These are phyloP conservation scores for Bryconaethiops microstoma DNA, from an alignment of 2,797 vertebrate genomes.

Conservation along the genomic window DNA sequence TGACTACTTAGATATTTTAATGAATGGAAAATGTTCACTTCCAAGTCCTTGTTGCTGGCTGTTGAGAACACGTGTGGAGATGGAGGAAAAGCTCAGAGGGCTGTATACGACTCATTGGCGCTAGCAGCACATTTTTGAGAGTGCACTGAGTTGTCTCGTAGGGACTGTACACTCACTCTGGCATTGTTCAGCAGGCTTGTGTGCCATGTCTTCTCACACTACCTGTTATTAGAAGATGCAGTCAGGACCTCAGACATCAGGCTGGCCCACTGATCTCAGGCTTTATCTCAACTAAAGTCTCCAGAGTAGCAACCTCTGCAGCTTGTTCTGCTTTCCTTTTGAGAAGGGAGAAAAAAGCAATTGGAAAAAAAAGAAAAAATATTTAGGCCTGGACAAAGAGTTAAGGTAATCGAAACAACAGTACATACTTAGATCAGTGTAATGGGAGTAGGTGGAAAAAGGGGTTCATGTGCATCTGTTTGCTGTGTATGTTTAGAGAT, in stretches of 20 bases:
- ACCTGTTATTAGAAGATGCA: slow-evolving; percentile 52
- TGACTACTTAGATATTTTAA: slow-evolving; percentile 10
- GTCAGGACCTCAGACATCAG: slow-evolving; percentile 37
- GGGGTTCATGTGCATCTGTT: slow-evolving; percentile 8
- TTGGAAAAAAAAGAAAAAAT: neutral
- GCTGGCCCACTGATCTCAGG: slow-evolving; percentile 27
- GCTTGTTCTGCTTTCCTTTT: slow-evolving; percentile 20
- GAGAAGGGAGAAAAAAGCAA: neutral
- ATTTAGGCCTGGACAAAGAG: neutral
- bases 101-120: slow-evolving; percentile 28
- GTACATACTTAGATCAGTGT: neutral
- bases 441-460: neutral
- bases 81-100: slow-evolving; percentile 27
- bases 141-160: slow-evolving; percentile 39
- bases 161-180: slow-evolving; percentile 44
- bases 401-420: slow-evolving; percentile 2
- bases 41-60: slow-evolving; percentile 14
- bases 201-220: slow-evolving; percentile 51
- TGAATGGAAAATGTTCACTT: slow-evolving; percentile 24
- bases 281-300: slow-evolving; percentile 49
- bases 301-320: slow-evolving; percentile 22
- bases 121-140: slow-evolving; percentile 40
- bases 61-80: slow-evolving; percentile 18
- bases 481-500: slow-evolving; percentile 8
- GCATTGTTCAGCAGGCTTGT: slow-evolving; percentile 47